Evolutionary conservation across 2,888 invertebrate species (phyloP), one percentile per base, ranked within the genome.

Genomic region (Lasius platythorax): DNA sequence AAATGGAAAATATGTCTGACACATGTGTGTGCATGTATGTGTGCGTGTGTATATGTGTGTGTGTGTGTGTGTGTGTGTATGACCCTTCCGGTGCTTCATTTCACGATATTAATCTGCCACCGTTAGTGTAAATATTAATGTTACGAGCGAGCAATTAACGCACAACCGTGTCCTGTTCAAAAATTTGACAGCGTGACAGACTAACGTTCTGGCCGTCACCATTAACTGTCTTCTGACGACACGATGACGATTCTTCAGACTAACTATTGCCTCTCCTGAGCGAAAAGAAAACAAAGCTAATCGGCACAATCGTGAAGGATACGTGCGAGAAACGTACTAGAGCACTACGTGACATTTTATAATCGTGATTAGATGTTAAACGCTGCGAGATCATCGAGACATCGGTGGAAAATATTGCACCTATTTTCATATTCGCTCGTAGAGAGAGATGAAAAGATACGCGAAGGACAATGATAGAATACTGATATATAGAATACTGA

Each of bases 121-220:
- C 18, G 46, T 72, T 33, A 56, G 33, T 8, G 61, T n/a, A 72
- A 72, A 79, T 61, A 46, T 79, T 58, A 43, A 23, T 18, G 30
- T 72, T 72, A 61, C 56, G n/a, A 40, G 15, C 30, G 43, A 72
- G 37, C 58, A 79, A 79, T 79, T 79, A 79, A 79, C 46, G 43
- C 46, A 30, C 50, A 23, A 2, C 28, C 3, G 43, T 53, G 18
- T 33, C 37, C 9, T 9, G 18, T 11, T 40, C 9, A 4, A 43
- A 40, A 78, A 70, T 66, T 70, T 70, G 50, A 78, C 70, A 0
- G 23, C 6, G 18, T 50, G 70, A 56, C 53, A 56, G 18, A 67
- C 18, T 53, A 50, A 66, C 28, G 50, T n/a, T 79, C 4, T 30
- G 18, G 23, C 12, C 23, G 18, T 53, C 37, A 61, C 15, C 3